These are phyloP conservation scores for Vulpes lagopus DNA, from an alignment of 2,113 vertebrate species.

Conservation along the genomic window DNA sequence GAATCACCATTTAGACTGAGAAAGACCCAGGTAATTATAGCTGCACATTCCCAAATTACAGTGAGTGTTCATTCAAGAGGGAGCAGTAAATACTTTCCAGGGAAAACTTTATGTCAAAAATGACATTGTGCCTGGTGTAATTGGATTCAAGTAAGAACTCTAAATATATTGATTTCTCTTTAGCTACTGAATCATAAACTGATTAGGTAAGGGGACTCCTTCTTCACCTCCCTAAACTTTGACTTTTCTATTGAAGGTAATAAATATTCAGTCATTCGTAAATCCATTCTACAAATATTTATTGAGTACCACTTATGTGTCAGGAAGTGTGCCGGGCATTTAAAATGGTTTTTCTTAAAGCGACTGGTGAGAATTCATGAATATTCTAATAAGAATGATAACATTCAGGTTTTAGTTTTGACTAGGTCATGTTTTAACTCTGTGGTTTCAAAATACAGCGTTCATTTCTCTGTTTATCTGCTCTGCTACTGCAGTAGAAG, in stretches of 20 bases:
- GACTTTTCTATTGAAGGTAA: neutral
- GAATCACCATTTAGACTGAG: neutral
- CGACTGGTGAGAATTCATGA: neutral
- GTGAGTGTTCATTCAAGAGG: neutral
- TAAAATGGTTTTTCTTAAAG: neutral
- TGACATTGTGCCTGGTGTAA: neutral
- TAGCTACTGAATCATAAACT: neutral
- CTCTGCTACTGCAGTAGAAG: neutral
- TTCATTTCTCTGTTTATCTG: neutral
- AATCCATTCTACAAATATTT: slow-evolving; percentile 27
- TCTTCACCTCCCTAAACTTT: neutral
- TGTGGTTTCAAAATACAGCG: neutral
- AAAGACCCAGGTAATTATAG: neutral
- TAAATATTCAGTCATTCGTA: slow-evolving; percentile 2
- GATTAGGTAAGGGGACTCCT: neutral
- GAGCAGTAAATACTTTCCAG: neutral
- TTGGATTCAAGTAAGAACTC: neutral
- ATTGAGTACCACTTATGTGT: neutral
- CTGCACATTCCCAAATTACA: neutral
- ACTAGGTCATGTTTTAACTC: neutral
- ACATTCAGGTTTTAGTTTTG: neutral
- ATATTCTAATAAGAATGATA: neutral
- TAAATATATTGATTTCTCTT: neutral
- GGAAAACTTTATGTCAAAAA: neutral
- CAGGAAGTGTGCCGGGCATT: neutral